A percentile compares a stretch with the other conserved stretches of the same genome.
These are phyloP conservation scores for Cepaea nemoralis DNA, from an alignment of 1,140 invertebrate species.

Conservation along the genomic window DNA sequence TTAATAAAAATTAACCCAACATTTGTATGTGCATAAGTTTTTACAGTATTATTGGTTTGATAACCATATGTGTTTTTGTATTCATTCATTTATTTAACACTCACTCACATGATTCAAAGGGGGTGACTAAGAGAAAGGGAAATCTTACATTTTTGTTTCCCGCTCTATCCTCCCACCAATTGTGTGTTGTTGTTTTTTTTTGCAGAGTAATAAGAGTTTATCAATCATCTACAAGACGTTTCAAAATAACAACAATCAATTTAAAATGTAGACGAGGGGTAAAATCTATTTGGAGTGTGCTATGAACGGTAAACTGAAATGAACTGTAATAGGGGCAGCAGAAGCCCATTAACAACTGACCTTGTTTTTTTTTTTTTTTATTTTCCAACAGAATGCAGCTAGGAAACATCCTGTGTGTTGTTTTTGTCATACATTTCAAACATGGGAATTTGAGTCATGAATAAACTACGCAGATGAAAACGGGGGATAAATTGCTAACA, in stretches of 20 bases:
- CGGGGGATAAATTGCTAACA: not conserved
- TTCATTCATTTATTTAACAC: too few species aligned
- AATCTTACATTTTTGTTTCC: too few species aligned
- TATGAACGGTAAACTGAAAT: conserved; percentile 5
- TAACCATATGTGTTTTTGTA: too few species aligned
- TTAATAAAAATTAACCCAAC: too few species aligned
- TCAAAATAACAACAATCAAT: conserved; percentile 38
- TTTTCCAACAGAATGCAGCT: not conserved
- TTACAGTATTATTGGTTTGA: too few species aligned
- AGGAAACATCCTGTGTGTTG: not conserved
- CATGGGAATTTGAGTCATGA: not conserved
- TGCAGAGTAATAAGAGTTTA: conserved; percentile 24
- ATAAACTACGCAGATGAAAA: not conserved
- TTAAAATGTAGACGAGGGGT: not conserved
- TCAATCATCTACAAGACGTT: conserved; percentile 17
- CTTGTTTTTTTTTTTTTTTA: not conserved
- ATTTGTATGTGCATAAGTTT: too few species aligned
- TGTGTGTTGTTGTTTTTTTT: too few species aligned
- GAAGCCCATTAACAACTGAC: not conserved
- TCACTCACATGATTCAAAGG: too few species aligned
- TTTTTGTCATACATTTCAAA: not conserved
- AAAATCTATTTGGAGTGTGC: conserved; percentile 12
- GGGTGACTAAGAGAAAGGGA: too few species aligned
- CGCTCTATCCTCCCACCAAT: too few species aligned
- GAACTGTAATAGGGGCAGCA: not conserved